Percentiles rank a stretch among this genome's conserved stretches.
phyloP scores from a whole-genome alignment of 2,113 vertebrate genomes.

The Procavia capensis region DNA sequence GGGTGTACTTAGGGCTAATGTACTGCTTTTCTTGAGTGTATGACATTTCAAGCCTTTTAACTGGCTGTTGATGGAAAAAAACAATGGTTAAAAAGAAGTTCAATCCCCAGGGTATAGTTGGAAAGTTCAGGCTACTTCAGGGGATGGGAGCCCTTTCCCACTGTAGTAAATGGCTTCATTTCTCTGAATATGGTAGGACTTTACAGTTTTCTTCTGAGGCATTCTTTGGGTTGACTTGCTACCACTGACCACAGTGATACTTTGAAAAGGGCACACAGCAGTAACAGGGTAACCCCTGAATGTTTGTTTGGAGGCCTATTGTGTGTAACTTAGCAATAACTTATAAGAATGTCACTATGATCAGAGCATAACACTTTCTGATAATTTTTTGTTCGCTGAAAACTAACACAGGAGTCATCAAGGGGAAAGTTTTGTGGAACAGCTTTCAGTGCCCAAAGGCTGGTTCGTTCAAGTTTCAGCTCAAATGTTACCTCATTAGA shows the following conservation, averaged over 20 bases:
- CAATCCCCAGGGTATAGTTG: neutral
- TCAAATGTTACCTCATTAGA: constrained; percentile 6
- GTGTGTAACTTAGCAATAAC: neutral
- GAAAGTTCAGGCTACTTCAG: constrained; percentile 2
- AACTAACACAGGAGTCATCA: neutral
- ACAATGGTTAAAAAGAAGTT: neutral
- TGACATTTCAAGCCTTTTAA: neutral
- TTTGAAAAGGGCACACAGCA: neutral
- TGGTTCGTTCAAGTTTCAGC: neutral
- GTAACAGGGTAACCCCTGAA: neutral
- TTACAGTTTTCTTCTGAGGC: neutral
- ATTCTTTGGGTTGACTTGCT: neutral
- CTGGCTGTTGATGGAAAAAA: neutral
- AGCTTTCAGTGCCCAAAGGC: neutral
- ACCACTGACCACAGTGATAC: neutral
- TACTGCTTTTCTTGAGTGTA: neutral
- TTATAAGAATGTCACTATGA: neutral
- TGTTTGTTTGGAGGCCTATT: neutral
- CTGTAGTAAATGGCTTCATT: neutral
- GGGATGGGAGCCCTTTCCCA: neutral
- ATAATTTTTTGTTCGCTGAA: neutral
- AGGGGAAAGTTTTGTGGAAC: neutral
- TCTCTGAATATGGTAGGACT: neutral
- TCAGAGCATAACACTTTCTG: neutral
- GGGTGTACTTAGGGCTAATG: neutral